Conservation (phyloP, 1,140 invertebrate genomes). For the Papilio helenus region DNA sequence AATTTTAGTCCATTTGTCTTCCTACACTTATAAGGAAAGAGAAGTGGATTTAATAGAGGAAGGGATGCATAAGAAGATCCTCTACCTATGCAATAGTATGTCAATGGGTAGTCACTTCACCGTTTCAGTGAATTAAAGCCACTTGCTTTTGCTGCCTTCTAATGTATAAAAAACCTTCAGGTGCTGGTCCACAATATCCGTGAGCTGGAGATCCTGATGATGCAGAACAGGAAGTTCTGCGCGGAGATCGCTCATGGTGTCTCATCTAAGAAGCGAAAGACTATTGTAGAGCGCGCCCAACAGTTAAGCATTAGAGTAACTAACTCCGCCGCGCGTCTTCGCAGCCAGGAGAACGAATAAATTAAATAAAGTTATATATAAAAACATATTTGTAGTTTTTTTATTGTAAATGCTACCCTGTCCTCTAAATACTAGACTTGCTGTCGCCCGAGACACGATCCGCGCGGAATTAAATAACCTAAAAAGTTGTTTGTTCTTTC, state of each 20-base stretch:
- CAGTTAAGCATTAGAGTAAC: constrained; percentile 97
- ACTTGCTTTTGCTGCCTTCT: too few relatives aligned
- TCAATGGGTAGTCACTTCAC: too few relatives aligned
- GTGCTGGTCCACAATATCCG: constrained; percentile 84
- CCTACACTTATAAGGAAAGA: too few relatives aligned
- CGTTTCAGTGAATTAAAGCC: too few relatives aligned
- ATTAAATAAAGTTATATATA: constrained; percentile 55
- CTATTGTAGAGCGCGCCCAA: constrained; percentile 97
- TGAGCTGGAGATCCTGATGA: constrained; percentile 98
- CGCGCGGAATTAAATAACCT: too few relatives aligned
- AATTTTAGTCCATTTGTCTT: too few relatives aligned
- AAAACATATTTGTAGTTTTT: neutral
- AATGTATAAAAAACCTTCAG: constrained; percentile 82
- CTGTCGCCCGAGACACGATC: too few relatives aligned
- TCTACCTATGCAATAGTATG: too few relatives aligned
- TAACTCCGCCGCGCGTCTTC: constrained; percentile 97
- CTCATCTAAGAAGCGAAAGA: constrained; percentile 97
- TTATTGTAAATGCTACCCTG: neutral
- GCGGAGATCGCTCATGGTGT: constrained; percentile 99
- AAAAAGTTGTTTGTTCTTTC: too few relatives aligned
- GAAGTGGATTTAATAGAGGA: too few relatives aligned
- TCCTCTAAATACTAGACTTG: too few relatives aligned
- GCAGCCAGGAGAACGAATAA: constrained; percentile 99
- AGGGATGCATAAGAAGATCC: too few relatives aligned
- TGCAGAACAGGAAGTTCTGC: constrained; percentile 99